Base-by-base conservation (phyloP, 2,797 vertebrate genomes). In the Parauchenoglanis ngamensis region DNA sequence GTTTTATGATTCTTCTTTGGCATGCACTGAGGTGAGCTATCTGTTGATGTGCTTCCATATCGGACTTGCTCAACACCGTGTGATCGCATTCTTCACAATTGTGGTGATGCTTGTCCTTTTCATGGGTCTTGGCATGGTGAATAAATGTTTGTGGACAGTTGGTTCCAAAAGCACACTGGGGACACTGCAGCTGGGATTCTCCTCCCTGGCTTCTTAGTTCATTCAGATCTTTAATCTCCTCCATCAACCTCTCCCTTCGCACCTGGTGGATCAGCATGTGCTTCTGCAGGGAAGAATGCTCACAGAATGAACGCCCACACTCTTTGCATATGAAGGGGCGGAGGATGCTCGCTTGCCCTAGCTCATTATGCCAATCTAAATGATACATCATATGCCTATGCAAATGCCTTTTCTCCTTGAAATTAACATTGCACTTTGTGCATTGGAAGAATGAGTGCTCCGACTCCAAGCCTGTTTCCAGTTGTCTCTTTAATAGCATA, bases 351-450 rank as follows among this genome's bases (percentile, higher is more conserved):
- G 95, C 95, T 91, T 97, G 96, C 40, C 96, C 97, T 93, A 97
- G 96, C 95, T 97, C 97, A 96, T 98, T 98, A 94, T 98, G 97
- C 91, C 96, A 95, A 92, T 96, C 96, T 96, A 99, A 97, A 95
- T 99, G 98, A 96, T 98, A 98, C 97, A 99, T 99, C 98, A 99
- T 97, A 94, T 97, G 97, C 91, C 96, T 96, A 93, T 98, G 97
- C 95, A 99, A 97, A 94, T 98, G 96, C 84, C 95, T 97, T 92
- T 97, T 96, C 95, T 97, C 96, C 94, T 96, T 96, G 93, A 97
- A 98, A 96, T 98, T 97, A 96, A 97, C 96, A 94, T 97, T 97
- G 96, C 97, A 97, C 96, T 97, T 97, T 90, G 96, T 96, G 96
- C 98, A 96, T 88, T 96, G 96, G 94, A 97, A 97, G 93, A 97